These are phyloP conservation scores for Urocynchramus pylzowi DNA, from an alignment of 2,113 vertebrate species.

Conservation along the genomic window DNA sequence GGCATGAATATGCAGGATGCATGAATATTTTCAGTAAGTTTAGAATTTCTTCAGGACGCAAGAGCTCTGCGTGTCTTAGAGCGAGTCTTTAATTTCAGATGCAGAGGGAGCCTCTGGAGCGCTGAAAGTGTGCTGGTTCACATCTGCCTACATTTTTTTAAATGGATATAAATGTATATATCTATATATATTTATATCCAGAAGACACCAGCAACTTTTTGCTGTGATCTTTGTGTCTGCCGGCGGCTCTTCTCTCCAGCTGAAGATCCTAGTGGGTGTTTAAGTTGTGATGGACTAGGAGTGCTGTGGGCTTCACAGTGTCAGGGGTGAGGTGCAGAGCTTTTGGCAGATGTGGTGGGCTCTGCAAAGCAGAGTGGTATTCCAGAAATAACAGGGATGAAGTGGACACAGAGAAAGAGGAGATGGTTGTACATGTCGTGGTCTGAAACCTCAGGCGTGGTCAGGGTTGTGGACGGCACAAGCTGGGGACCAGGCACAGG, in stretches of 20 bases:
- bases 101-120: background rate
- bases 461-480: fast-evolving
- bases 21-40: background rate
- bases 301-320: background rate
- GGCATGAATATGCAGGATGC: background rate
- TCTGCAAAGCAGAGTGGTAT: fast-evolving
- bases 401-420: fast-evolving
- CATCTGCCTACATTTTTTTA: background rate
- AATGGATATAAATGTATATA: background rate
- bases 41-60: background rate
- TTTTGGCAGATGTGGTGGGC: background rate
- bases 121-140: background rate
- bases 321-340: background rate
- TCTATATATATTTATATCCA: background rate
- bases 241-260: fast-evolving
- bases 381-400: fast-evolving
- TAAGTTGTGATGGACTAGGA: background rate
- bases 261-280: background rate
- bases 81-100: background rate
- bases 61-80: background rate
- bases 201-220: background rate
- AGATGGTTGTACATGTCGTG: fast-evolving
- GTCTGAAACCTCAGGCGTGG: background rate
- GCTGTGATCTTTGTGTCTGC: background rate
- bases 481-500: fast-evolving